These are phyloP conservation scores for Oscheius sp. DNA, from an alignment of 2,888 invertebrate species.

Conservation along the genomic window DNA sequence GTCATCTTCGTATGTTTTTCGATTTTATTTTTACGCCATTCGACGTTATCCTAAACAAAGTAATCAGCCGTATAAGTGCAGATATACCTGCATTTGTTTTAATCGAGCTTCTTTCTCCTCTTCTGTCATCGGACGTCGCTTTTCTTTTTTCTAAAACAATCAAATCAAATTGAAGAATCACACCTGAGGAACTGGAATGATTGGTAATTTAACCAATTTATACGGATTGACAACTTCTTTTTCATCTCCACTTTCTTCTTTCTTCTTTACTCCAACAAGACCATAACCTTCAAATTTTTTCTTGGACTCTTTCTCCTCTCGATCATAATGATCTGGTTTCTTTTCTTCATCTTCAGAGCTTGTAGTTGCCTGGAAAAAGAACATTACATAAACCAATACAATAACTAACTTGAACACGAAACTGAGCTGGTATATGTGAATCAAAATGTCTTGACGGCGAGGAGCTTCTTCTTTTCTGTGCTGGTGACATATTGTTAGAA, in stretches of 20 bases:
- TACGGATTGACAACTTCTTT: slow-evolving; percentile 31
- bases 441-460: background rate
- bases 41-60: slow-evolving; percentile 46
- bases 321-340: slow-evolving; percentile 1
- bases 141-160: slow-evolving; percentile 29
- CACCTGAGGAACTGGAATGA: slow-evolving; percentile 23
- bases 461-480: background rate
- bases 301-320: slow-evolving; percentile 19
- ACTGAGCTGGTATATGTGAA: no score
- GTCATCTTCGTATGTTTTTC: slow-evolving; percentile 32
- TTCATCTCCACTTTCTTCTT: slow-evolving; percentile 30
- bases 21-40: slow-evolving; percentile 45
- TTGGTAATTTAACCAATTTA: slow-evolving; percentile 35
- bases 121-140: slow-evolving; percentile 34
- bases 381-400: background rate
- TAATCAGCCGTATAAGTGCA: background rate
- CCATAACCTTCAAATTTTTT: slow-evolving; percentile 24
- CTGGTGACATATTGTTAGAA: background rate
- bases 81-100: slow-evolving; percentile 51
- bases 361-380: background rate
- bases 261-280: slow-evolving; percentile 14
- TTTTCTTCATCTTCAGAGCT: slow-evolving; percentile 4
- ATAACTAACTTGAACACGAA: slow-evolving; percentile 4
- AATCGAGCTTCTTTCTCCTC: slow-evolving; percentile 51
- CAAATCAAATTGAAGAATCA: background rate